Evolutionary conservation across 1,140 invertebrate species (phyloP), one percentile per base, ranked within the genome.

Genomic region (Drosophila arizonae): DNA sequence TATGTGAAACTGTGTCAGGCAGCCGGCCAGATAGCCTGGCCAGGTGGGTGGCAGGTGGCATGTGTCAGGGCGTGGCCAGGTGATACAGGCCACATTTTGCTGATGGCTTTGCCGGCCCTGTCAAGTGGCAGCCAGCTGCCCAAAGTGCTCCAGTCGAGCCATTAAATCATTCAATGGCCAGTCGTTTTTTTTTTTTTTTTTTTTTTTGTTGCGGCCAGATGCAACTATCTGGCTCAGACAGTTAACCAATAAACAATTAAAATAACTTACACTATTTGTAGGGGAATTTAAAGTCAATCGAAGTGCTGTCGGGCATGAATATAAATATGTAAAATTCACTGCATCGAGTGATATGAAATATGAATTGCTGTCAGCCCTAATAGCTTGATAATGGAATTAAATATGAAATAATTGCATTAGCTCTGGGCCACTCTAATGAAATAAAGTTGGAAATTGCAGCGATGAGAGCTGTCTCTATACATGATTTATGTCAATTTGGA

Each of bases 181-280:
- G 21, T 24, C 21, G 21, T 6, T 6, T 30, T 30, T 30, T 6
- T 6, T 30, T 30, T 30, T 8, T 30, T 55, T 56, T 26, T 62
- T 13, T 36, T n/a, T 50, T 26, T 24, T 0, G 21, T 24, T 24
- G 21, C 21, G 46, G 2, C 6, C 6, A 9, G 9, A 36, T 36
- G 9, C 8, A 36, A 36, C 33, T 36, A 36, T 36, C 33, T 9
- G 8, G 33, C 9, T 10, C 33, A 3, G 9, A 36, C 55, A 58
- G 66, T 72, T 72, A 67, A 72, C 67, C 64, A 72, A 55, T 68
- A 55, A 24, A 30, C 63, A 66, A 72, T 66, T 65, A 10, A 26
- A 51, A 45, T 48, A 48, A 55, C 26, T 15, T 39, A 36, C 8
- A 10, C 8, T 36, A 36, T 36, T 24, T 24, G 21, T 24, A 24